Evolutionary conservation across 1,140 invertebrate species (phyloP).

Genomic region (Eriosoma lanigerum): DNA sequence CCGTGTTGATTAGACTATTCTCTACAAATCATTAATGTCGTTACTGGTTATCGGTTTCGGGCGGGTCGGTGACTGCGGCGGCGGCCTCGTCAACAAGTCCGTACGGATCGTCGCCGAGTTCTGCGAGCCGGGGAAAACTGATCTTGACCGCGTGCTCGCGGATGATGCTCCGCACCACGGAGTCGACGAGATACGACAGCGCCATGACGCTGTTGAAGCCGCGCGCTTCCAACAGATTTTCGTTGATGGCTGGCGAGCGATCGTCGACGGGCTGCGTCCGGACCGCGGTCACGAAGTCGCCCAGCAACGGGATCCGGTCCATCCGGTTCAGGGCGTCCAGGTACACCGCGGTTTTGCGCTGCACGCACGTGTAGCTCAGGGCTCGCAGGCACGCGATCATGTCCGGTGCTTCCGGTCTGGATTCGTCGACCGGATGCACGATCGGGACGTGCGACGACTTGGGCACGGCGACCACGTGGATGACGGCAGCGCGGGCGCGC

Average conservation of each 20-base stretch:
- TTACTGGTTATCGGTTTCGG: no score
- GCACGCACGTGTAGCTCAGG: conserved; percentile 44
- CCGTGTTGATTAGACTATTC: no score
- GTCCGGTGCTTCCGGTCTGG: conserved; percentile 7
- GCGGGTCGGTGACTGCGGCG: neutral
- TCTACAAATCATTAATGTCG: neutral
- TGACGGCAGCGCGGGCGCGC: neutral
- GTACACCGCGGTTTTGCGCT: conserved; percentile 48
- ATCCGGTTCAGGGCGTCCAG: conserved; percentile 47
- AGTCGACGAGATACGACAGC: conserved; percentile 30
- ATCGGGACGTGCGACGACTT: neutral
- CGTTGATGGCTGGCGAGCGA: conserved; percentile 45
- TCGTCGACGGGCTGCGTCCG: conserved; percentile 5
- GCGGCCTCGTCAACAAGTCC: neutral
- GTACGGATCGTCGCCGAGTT: neutral
- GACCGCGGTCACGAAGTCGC: conserved; percentile 46
- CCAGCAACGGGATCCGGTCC: conserved; percentile 39
- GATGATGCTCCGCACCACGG: conserved; percentile 35
- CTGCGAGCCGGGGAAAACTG: conserved; percentile 44
- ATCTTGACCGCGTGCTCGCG: conserved; percentile 28
- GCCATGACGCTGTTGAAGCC: conserved; percentile 29
- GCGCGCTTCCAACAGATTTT: conserved; percentile 27
- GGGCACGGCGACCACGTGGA: conserved; percentile 13
- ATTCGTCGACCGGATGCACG: neutral
- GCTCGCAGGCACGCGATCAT: conserved; percentile 37